Base-by-base conservation (phyloP, 2,888 invertebrate species). In the Drosophila mayaguana region DNA sequence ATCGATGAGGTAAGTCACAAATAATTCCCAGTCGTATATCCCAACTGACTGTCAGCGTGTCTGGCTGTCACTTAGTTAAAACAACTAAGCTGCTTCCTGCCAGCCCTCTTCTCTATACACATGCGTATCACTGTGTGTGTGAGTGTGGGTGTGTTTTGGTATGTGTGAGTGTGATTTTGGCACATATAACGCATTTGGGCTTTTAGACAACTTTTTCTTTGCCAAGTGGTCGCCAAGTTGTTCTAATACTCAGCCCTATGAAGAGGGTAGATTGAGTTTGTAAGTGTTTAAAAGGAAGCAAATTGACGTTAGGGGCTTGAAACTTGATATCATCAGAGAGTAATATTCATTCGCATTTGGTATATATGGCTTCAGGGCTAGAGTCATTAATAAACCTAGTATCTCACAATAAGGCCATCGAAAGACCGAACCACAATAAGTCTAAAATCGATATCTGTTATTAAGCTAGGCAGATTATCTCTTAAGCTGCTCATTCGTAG, bases 1-100 rank as follows among this genome's bases (percentile, higher is more conserved):
- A 96, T 96, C 90, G 96, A 96, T 93, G 96, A 96, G 95, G 96
- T 96, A 94, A 94, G 92, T 88, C 72, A 61, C 72, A 71, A 69
- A 69, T 70, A 67, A 57, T 57, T 64, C 32, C 65, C 59, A 60
- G 54, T 72, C 77, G 66, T 51, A 42, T 55, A 22, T 51, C 20
- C 70, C 56, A 61, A 34, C 40, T 36, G 8, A 16, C 66, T 50
- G 45, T 63, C 64, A 59, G 14, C 63, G 62, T 36, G 63, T 64
- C 57, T 59, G 46, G 28, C 59, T 83, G 79, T 71, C 81, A 67
- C 73, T 80, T 70, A 66, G 64, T 72, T 83, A 86, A 84, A 78
- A 68, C 76, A 72, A 60, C 75, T 78, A 87, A 89, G 82, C 82
- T 66, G 6, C 25, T 40, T 63, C 40, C 40, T 28, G 18, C 40